Conservation (phyloP, 1,140 invertebrate genomes). For the Euura saliciscinereae region DNA sequence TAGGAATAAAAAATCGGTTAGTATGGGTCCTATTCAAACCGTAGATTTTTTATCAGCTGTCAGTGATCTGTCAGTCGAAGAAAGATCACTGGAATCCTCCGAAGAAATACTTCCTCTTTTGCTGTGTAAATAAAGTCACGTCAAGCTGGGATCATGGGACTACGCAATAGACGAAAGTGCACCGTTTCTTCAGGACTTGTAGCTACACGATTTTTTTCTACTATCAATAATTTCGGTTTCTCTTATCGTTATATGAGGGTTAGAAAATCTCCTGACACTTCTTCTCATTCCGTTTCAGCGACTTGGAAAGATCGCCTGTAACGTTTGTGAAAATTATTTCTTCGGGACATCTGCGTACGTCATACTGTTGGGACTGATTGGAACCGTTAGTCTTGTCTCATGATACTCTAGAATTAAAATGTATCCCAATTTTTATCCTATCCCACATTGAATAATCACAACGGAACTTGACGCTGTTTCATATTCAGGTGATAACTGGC, state of each 20-base stretch:
- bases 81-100: not conserved
- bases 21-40: not conserved
- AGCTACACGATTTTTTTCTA: not conserved
- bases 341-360: conserved; percentile 52
- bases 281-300: conserved; percentile 33
- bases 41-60: not conserved
- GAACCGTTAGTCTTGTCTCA: conserved; percentile 49
- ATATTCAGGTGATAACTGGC: conserved; percentile 43
- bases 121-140: not conserved
- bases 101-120: too few species aligned
- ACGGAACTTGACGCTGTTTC: not conserved
- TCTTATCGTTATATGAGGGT: not conserved
- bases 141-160: conserved; percentile 27
- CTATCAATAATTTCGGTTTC: not conserved
- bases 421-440: not conserved
- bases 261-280: not conserved
- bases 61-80: conserved; percentile 8
- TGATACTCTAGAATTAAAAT: too few species aligned
- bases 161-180: conserved; percentile 32
- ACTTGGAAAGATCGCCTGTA: conserved; percentile 43
- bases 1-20: conserved; percentile 27
- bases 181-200: conserved; percentile 17
- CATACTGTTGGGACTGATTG: conserved; percentile 50
- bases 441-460: not conserved
- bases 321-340: conserved; percentile 46